These are phyloP conservation scores for Ibycter americanus DNA, from an alignment of 2,797 vertebrate species.

Conservation along the genomic window DNA sequence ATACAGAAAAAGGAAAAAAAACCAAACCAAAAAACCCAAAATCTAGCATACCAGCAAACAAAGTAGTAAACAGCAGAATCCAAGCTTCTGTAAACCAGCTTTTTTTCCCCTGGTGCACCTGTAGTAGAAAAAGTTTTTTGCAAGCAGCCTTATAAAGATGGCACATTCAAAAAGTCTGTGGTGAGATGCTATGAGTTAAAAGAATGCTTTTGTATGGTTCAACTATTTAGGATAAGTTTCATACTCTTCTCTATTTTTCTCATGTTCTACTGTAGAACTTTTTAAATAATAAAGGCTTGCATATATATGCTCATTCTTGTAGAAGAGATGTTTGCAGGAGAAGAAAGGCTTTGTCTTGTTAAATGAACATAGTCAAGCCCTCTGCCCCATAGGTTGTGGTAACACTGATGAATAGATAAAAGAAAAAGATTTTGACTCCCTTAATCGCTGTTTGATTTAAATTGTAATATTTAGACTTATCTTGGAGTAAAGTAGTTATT, in stretches of 20 bases:
- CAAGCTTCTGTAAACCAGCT: background rate
- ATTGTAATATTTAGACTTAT: background rate
- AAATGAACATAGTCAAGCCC: background rate
- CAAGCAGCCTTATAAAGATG: background rate
- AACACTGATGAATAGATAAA: background rate
- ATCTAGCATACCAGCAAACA: background rate
- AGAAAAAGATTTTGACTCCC: background rate
- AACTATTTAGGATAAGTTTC: background rate
- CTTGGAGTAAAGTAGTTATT: background rate
- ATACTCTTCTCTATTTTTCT: background rate
- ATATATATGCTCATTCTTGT: background rate
- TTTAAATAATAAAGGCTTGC: background rate
- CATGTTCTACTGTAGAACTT: accelerated
- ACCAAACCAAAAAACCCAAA: too few relatives aligned
- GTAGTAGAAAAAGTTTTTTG: background rate
- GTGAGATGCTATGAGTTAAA: background rate
- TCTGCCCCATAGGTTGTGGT: background rate
- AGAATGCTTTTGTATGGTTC: background rate
- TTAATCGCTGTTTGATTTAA: background rate
- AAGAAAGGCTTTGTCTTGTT: background rate
- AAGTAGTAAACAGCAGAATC: background rate
- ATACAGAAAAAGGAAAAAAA: background rate
- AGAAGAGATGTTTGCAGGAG: background rate
- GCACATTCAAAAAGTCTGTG: background rate
- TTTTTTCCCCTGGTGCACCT: background rate